Evolutionary conservation across 2,113 vertebrate genomes (phyloP).

Genomic region (Hypomesus transpacificus): DNA sequence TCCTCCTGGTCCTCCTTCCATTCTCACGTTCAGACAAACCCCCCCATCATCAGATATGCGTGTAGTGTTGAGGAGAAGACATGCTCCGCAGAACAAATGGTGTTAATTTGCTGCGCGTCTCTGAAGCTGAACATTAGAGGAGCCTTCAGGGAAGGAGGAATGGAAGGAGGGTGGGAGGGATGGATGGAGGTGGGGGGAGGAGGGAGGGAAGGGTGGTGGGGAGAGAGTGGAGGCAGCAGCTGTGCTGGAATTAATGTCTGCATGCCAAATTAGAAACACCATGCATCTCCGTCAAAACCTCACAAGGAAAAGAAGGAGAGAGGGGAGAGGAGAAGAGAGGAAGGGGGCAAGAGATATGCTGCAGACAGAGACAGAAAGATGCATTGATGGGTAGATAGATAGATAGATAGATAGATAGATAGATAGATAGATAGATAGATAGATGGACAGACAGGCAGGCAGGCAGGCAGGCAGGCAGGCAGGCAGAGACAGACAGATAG

Average conservation of each 20-base stretch:
- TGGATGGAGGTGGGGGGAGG: constrained; percentile 40
- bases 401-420: constrained; percentile 25
- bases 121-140: constrained; percentile 84
- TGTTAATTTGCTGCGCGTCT: constrained; percentile 90
- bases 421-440: constrained; percentile 35
- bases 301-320: constrained; percentile 52
- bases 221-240: constrained; percentile 77
- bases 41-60: constrained; percentile 76
- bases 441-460: constrained; percentile 32
- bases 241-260: constrained; percentile 91
- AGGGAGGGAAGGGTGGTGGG: constrained; percentile 63
- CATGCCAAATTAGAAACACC: constrained; percentile 84
- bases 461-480: constrained; percentile 39
- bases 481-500: neutral
- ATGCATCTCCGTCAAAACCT: constrained; percentile 83
- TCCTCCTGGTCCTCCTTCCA: constrained; percentile 49
- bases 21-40: constrained; percentile 69
- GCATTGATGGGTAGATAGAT: constrained; percentile 20
- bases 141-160: constrained; percentile 79
- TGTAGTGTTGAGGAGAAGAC: constrained; percentile 82
- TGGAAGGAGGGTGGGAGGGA: neutral
- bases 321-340: constrained; percentile 31
- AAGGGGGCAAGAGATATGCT: constrained; percentile 29
- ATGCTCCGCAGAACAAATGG: constrained; percentile 92
- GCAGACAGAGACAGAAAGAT: constrained; percentile 21